Evolutionary conservation across 2,113 vertebrate genomes (phyloP).

Genomic region (Steatornis caripensis): DNA sequence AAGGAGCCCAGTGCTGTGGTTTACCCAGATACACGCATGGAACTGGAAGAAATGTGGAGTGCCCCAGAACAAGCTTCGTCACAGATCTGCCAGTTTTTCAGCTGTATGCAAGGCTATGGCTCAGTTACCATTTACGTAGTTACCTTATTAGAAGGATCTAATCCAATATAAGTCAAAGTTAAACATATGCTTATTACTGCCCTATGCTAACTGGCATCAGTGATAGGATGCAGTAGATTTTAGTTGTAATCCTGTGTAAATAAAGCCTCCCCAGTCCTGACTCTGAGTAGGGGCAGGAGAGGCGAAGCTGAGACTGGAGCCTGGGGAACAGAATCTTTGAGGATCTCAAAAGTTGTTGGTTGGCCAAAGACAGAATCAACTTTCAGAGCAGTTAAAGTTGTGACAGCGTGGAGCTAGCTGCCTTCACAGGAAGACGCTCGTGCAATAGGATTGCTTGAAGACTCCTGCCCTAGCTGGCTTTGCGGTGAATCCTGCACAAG

Average conservation of each 20-base stretch:
- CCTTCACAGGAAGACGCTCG: neutral
- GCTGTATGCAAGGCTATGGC: neutral
- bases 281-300: neutral
- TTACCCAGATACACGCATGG: neutral
- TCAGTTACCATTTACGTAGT: neutral
- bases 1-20: neutral
- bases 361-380: neutral
- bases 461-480: neutral
- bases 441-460: neutral
- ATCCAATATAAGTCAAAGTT: neutral
- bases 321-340: neutral
- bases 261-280: neutral
- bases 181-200: accelerated
- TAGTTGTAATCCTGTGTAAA: neutral
- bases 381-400: neutral
- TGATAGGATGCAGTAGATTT: neutral
- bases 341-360: neutral
- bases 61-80: neutral
- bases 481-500: neutral
- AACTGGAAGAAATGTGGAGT: neutral
- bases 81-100: neutral
- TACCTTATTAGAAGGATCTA: neutral
- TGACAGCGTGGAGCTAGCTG: too few species aligned
- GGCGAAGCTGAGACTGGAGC: neutral
- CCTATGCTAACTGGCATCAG: neutral